These are phyloP conservation scores for Phortica okadai DNA, from an alignment of 2,888 invertebrate species.

Conservation along the genomic window DNA sequence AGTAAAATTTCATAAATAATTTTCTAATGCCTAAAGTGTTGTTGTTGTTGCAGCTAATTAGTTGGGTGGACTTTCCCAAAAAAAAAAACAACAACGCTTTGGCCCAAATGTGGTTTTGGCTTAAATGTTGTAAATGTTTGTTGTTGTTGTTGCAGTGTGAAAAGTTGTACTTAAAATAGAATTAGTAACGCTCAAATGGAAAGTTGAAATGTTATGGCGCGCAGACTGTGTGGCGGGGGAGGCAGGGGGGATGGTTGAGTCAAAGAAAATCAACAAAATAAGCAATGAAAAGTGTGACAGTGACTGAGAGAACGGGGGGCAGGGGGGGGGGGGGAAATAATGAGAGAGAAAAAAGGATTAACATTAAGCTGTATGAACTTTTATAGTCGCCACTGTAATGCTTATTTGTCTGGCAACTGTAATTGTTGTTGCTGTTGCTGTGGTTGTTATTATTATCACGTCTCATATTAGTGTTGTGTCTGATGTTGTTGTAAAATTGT, in stretches of 20 bases:
- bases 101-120: too few species aligned
- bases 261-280: neutral
- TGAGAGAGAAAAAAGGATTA: neutral
- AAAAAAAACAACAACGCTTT: too few species aligned
- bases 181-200: slow-evolving; percentile 15
- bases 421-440: slow-evolving; percentile 2
- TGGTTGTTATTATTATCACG: neutral
- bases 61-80: too few species aligned
- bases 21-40: too few species aligned
- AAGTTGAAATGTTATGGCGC: neutral
- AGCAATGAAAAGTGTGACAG: too few species aligned
- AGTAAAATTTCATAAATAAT: too few species aligned
- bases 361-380: too few species aligned
- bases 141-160: slow-evolving; percentile 7
- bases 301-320: too few species aligned
- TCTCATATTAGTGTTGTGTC: neutral
- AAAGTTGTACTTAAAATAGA: neutral
- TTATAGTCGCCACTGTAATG: neutral
- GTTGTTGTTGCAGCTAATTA: too few species aligned
- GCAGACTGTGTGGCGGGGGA: too few species aligned
- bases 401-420: neutral
- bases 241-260: neutral
- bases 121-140: neutral
- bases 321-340: too few species aligned
- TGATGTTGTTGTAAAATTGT: neutral